Evolutionary conservation across 2,888 invertebrate genomes (phyloP).

Genomic region (Harpalus rubripes): DNA sequence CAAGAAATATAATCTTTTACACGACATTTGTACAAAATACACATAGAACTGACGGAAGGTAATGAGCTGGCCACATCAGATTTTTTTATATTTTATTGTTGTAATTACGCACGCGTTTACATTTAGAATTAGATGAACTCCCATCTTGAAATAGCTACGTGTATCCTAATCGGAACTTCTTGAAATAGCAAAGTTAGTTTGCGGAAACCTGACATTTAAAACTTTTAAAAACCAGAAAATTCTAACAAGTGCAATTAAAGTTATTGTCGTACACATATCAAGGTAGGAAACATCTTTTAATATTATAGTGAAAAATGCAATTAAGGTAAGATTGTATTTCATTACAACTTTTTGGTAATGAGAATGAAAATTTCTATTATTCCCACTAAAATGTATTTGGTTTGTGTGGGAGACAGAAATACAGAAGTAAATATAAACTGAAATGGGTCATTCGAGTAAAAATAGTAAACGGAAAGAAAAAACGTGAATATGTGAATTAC

Average conservation of each 20-base stretch:
- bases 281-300: too few relatives aligned
- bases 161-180: constrained; percentile 40
- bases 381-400: background rate
- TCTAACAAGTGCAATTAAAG: background rate
- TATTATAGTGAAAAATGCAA: too few relatives aligned
- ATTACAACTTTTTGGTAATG: too few relatives aligned
- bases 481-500: constrained; percentile 43
- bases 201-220: background rate
- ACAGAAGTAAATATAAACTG: constrained; percentile 54
- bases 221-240: background rate
- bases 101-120: constrained; percentile 22
- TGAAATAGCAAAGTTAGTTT: constrained; percentile 1
- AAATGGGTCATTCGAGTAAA: constrained; percentile 62
- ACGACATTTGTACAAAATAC: too few relatives aligned
- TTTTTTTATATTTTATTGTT: constrained; percentile 27
- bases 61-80: too few relatives aligned
- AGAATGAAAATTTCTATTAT: background rate
- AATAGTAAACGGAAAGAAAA: constrained; percentile 58
- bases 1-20: too few relatives aligned
- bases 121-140: background rate
- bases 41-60: too few relatives aligned
- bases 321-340: too few relatives aligned
- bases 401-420: constrained; percentile 25
- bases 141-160: constrained; percentile 18
- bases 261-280: background rate